Conservation (phyloP, 2,888 invertebrate genomes). For the Perizoma flavofasciatum region DNA sequence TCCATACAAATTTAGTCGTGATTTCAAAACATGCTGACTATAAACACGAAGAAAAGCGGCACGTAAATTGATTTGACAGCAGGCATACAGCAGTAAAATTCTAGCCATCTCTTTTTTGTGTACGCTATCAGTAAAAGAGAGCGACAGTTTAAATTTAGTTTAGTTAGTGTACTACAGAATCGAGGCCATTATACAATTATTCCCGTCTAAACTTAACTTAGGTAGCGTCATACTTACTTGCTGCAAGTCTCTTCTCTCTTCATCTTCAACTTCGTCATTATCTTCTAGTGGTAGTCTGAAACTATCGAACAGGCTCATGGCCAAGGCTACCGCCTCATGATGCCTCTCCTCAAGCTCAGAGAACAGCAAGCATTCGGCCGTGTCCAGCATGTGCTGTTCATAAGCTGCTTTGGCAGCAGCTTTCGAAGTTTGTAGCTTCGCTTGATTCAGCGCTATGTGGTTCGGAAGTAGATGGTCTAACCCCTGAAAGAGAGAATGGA, state of each 20-base stretch:
- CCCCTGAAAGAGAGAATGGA: constrained; percentile 38
- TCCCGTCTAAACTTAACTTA: no score
- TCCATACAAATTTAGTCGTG: no score
- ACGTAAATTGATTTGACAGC: no score
- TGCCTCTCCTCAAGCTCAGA: constrained; percentile 16
- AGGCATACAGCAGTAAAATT: no score
- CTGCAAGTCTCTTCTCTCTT: constrained; percentile 9
- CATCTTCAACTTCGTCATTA: constrained; percentile 2
- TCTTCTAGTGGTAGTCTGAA: not conserved
- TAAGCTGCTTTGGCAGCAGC: constrained; percentile 19
- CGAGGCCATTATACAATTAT: no score
- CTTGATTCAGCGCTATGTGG: constrained; percentile 43
- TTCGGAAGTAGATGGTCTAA: constrained; percentile 37
- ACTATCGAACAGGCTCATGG: constrained; percentile 11
- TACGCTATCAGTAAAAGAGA: no score
- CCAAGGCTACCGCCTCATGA: constrained; percentile 13
- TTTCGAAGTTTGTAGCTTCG: constrained; percentile 37
- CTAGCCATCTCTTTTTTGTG: no score
- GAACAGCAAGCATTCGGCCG: constrained; percentile 9
- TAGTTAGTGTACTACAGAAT: no score
- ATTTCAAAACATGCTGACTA: no score
- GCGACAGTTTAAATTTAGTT: no score
- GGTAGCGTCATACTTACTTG: not conserved
- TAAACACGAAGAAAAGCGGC: no score
- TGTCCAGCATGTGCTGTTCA: constrained; percentile 18